Percentiles rank a stretch among this genome's conserved stretches.
These are phyloP conservation scores for Lepisosteus osseus DNA, from an alignment of 2,113 vertebrate genomes.

Conservation along the genomic window DNA sequence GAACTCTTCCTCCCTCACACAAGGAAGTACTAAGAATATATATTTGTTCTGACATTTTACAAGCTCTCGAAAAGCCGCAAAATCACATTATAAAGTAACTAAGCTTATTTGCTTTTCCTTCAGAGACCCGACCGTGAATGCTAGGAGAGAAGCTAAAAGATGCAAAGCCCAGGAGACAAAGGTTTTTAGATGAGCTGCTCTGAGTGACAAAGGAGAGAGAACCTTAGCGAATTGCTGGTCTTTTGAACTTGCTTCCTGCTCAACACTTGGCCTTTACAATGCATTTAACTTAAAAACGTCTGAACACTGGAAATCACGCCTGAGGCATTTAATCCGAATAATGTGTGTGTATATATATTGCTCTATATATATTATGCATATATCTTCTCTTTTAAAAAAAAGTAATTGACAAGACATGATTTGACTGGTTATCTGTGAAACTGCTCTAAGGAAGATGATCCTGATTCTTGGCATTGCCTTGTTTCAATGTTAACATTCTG, in stretches of 20 bases:
- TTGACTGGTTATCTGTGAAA: conserved; percentile 57
- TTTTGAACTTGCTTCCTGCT: neutral
- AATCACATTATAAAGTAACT: too few relatives aligned
- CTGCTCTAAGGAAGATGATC: conserved; percentile 29
- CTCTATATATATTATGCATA: conserved; percentile 25
- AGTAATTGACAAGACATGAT: conserved; percentile 37
- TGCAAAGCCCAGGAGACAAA: too few relatives aligned
- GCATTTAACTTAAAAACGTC: conserved; percentile 2
- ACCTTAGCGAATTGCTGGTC: neutral
- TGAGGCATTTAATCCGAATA: conserved; percentile 4
- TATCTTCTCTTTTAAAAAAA: neutral
- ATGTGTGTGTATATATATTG: too few relatives aligned
- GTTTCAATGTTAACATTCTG: conserved; percentile 59
- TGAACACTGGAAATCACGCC: conserved; percentile 13
- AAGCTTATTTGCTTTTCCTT: too few relatives aligned
- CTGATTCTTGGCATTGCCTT: conserved; percentile 23
- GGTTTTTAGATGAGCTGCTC: neutral
- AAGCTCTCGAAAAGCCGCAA: too few relatives aligned
- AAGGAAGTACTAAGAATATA: too few relatives aligned
- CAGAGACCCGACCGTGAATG: too few relatives aligned
- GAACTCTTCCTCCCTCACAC: neutral
- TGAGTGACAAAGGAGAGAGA: neutral
- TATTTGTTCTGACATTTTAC: too few relatives aligned
- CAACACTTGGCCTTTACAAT: neutral
- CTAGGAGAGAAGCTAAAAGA: too few relatives aligned